Evolutionary conservation across 2,888 invertebrate species (phyloP).

Genomic region (Ochropacha duplaris): DNA sequence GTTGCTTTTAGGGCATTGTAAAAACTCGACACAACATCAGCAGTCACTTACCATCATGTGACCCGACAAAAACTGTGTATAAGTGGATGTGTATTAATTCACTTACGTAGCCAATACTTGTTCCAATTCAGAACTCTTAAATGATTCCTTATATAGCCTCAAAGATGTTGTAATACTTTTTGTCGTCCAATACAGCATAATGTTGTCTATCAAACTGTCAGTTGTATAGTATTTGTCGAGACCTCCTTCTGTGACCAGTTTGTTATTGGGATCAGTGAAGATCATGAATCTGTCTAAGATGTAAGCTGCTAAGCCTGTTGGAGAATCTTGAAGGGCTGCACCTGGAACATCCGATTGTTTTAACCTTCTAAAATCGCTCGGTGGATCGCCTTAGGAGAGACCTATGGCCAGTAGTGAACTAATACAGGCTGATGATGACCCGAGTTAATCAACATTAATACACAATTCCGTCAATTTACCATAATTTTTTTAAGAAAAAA

Average conservation of each 20-base stretch:
- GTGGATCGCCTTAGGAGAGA: too few relatives aligned
- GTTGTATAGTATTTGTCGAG: slow-evolving; percentile 64
- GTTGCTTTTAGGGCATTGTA: too few relatives aligned
- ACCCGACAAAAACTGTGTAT: neutral
- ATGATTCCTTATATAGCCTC: slow-evolving; percentile 85
- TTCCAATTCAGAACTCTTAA: slow-evolving; percentile 51
- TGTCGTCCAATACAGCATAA: slow-evolving; percentile 82
- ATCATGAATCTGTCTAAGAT: slow-evolving; percentile 92
- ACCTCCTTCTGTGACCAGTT: slow-evolving; percentile 84
- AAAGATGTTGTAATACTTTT: slow-evolving; percentile 73
- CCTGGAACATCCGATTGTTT: slow-evolving; percentile 76
- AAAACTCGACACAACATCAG: too few relatives aligned
- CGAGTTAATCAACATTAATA: too few relatives aligned
- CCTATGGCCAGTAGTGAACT: too few relatives aligned
- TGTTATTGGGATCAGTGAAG: slow-evolving; percentile 84
- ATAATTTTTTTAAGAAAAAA: too few relatives aligned
- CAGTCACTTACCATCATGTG: too few relatives aligned
- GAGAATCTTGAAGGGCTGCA: slow-evolving; percentile 88
- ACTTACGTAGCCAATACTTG: slow-evolving; percentile 65
- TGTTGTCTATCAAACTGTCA: slow-evolving; percentile 74
- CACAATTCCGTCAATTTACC: too few relatives aligned
- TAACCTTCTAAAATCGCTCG: too few relatives aligned
- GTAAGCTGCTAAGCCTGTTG: slow-evolving; percentile 93
- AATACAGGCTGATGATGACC: too few relatives aligned
- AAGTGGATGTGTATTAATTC: too few relatives aligned